phyloP scores from a whole-genome alignment of 2,113 vertebrate species.

The Chascanopsetta lugubris region DNA sequence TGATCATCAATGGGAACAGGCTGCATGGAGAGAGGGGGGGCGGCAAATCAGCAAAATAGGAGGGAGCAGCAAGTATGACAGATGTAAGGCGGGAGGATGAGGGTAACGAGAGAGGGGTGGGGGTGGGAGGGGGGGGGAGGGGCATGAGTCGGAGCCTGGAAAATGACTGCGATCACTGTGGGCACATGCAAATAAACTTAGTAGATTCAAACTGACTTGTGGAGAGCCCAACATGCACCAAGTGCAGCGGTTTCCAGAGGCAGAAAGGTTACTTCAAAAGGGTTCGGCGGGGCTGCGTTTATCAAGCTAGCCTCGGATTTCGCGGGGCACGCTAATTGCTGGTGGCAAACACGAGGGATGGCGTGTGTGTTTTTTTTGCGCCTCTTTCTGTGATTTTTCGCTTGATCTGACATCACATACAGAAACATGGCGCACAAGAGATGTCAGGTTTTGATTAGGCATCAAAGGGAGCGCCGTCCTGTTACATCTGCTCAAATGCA shows the following conservation, averaged over 20 bases:
- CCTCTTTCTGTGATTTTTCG: conserved; percentile 68
- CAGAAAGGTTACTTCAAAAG: conserved; percentile 65
- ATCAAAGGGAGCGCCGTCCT: conserved; percentile 66
- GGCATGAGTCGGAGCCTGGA: conserved; percentile 24
- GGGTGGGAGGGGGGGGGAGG: conserved; percentile 22
- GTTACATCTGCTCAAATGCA: conserved; percentile 56
- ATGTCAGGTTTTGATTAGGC: conserved; percentile 71
- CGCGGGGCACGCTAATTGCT: conserved; percentile 59
- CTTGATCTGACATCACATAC: conserved; percentile 77
- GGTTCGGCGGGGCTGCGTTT: conserved; percentile 28
- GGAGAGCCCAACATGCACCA: conserved; percentile 46
- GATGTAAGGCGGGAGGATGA: conserved; percentile 25
- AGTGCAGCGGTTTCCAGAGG: conserved; percentile 44
- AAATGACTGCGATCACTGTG: conserved; percentile 52
- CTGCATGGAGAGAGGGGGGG: conserved; percentile 70
- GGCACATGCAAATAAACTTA: conserved; percentile 55
- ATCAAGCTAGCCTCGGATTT: conserved; percentile 47
- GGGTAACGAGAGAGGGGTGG: conserved; percentile 35
- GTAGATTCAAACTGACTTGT: conserved; percentile 56
- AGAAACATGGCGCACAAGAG: conserved; percentile 64
- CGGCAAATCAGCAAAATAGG: not conserved
- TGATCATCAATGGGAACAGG: conserved; percentile 96
- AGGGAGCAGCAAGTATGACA: conserved; percentile 38
- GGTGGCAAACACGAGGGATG: conserved; percentile 56
- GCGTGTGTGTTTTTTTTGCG: conserved; percentile 61